Evolutionary conservation across 2,888 invertebrate species (phyloP).

Genomic region (Megamerina dolium): DNA sequence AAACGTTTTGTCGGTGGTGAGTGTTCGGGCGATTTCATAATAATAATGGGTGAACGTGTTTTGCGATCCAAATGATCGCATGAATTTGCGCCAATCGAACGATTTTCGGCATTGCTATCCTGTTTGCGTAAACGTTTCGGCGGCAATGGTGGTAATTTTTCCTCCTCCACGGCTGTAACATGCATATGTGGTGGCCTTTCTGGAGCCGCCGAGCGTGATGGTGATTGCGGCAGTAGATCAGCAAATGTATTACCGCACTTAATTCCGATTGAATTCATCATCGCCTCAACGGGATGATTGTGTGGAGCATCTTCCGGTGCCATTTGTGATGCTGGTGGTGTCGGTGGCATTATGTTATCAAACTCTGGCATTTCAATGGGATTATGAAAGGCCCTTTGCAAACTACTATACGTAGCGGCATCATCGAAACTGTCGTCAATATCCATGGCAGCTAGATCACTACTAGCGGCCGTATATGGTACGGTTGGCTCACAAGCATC

Average conservation of each 20-base stretch:
- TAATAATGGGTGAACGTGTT: slow-evolving; percentile 39
- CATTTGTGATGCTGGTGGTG: slow-evolving; percentile 39
- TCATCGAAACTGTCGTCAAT: slow-evolving; percentile 66
- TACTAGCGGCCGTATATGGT: slow-evolving; percentile 23
- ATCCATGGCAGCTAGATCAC: slow-evolving; percentile 45
- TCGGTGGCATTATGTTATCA: slow-evolving; percentile 54
- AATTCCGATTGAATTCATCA: slow-evolving; percentile 44
- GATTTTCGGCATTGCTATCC: slow-evolving; percentile 44
- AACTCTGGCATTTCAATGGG: slow-evolving; percentile 64
- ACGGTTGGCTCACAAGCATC: slow-evolving; percentile 27
- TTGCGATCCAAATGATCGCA: slow-evolving; percentile 17
- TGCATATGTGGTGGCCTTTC: slow-evolving; percentile 42
- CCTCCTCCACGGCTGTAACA: slow-evolving; percentile 49
- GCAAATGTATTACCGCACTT: no score
- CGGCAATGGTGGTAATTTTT: slow-evolving; percentile 69
- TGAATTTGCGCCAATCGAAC: slow-evolving; percentile 34
- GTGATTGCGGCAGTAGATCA: slow-evolving; percentile 21
- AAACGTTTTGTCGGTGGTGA: slow-evolving; percentile 54
- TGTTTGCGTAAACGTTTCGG: slow-evolving; percentile 69
- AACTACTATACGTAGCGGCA: slow-evolving; percentile 73
- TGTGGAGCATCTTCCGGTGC: slow-evolving; percentile 48
- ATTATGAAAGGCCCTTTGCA: slow-evolving; percentile 81
- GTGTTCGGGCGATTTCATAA: slow-evolving; percentile 44
- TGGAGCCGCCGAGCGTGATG: slow-evolving; percentile 1
- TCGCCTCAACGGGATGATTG: slow-evolving; percentile 46